Evolutionary conservation across 53 echinoderm and acorn worm genomes (phyloP).

Genomic region (Apostichopus leukothele): DNA sequence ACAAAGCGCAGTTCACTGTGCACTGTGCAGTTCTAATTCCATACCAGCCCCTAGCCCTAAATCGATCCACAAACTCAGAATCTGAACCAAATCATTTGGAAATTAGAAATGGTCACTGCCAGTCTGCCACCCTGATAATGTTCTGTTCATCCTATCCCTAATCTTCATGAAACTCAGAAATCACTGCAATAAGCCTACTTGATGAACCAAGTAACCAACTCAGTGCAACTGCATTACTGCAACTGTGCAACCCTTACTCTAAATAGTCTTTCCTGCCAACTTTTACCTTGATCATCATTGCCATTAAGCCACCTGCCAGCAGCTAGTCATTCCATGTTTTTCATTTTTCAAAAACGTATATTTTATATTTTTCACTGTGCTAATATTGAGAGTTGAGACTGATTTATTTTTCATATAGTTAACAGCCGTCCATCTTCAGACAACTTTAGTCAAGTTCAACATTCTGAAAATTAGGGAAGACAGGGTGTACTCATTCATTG

Average conservation of each 20-base stretch:
- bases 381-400: constrained; percentile 12
- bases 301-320: neutral
- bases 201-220: constrained; percentile 12
- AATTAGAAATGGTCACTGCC: too few relatives aligned
- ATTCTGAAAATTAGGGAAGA: too few relatives aligned
- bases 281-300: too few relatives aligned
- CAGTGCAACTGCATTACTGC: constrained; percentile 12
- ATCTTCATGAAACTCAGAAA: neutral
- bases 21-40: constrained; percentile 12
- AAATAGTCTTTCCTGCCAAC: neutral
- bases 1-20: constrained; percentile 5
- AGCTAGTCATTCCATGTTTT: constrained; percentile 8
- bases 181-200: constrained; percentile 12
- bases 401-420: constrained; percentile 9
- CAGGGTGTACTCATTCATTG: neutral
- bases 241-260: constrained; percentile 4
- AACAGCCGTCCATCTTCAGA: constrained; percentile 8
- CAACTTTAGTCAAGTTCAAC: neutral
- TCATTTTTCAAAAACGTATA: constrained; percentile 4
- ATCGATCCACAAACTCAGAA: constrained; percentile 12
- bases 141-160: too few relatives aligned
- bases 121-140: too few relatives aligned
- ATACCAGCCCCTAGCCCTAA: constrained; percentile 4
- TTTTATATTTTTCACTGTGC: constrained; percentile 12
- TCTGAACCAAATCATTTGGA: constrained; percentile 6